Percentiles rank a stretch among this genome's conserved stretches.
These are phyloP conservation scores for Poeciliopsis presidionis DNA, from an alignment of 2,797 vertebrate species.

Conservation along the genomic window DNA sequence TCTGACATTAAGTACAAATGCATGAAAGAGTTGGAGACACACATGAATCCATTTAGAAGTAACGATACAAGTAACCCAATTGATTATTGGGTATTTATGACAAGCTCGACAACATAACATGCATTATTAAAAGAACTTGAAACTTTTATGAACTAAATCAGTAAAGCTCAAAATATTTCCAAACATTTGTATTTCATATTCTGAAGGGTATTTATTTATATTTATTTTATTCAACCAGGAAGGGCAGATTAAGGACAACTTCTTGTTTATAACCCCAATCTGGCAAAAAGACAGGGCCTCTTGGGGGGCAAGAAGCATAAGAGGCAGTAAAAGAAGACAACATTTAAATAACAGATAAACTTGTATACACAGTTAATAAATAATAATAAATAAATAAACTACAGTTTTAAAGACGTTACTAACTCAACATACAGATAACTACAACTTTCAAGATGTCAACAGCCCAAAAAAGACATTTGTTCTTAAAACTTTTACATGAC, in stretches of 20 bases:
- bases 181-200: neutral
- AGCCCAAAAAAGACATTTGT: neutral
- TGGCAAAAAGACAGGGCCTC: neutral
- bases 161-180: neutral
- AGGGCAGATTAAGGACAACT: neutral
- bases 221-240: neutral
- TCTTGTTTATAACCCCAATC: neutral
- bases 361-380: neutral
- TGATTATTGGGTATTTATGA: neutral
- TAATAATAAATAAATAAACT: neutral
- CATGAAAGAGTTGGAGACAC: conserved; percentile 26
- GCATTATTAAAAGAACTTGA: neutral
- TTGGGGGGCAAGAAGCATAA: neutral
- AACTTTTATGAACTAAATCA: neutral
- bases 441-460: neutral
- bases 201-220: neutral
- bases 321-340: neutral
- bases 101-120: neutral
- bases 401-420: neutral
- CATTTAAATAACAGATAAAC: neutral
- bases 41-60: conserved; percentile 13
- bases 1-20: conserved; percentile 68
- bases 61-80: neutral
- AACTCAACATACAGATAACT: too few species aligned
- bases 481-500: neutral